Conservation (phyloP, 2,888 invertebrate species). For the Epinotia bilunana region DNA sequence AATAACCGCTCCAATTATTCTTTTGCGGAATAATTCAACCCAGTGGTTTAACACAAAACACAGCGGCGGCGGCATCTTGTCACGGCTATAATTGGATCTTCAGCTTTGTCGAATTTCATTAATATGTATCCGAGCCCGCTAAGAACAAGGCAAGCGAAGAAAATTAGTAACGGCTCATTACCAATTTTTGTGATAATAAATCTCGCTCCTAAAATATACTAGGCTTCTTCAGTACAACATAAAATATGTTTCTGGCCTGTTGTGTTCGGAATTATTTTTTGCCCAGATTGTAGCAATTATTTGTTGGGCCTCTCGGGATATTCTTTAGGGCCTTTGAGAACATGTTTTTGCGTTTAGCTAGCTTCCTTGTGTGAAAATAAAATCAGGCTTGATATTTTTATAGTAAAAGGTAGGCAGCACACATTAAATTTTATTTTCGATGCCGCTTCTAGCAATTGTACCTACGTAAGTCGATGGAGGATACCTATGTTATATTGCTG, state of each 20-base stretch:
- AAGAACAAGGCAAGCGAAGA: constrained; percentile 28
- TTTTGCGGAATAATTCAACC: constrained; percentile 14
- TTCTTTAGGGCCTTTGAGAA: constrained; percentile 3
- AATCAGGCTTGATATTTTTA: not conserved
- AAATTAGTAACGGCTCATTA: constrained; percentile 44
- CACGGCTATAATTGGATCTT: not conserved
- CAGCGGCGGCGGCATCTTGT: not conserved
- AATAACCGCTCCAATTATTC: constrained; percentile 9
- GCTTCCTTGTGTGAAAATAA: constrained; percentile 14
- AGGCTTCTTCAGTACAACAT: constrained; percentile 12
- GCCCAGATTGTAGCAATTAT: constrained; percentile 42
- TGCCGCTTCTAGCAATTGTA: too few species aligned
- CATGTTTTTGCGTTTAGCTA: constrained; percentile 27
- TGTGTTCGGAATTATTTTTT: constrained; percentile 40
- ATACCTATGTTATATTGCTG: too few species aligned
- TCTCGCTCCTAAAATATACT: constrained; percentile 36
- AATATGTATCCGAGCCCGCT: constrained; percentile 16
- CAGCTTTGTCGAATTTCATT: constrained; percentile 4
- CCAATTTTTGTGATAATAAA: constrained; percentile 42
- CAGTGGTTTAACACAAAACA: not conserved
- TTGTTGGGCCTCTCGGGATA: constrained; percentile 22
- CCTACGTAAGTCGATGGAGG: too few species aligned
- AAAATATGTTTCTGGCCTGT: constrained; percentile 35
- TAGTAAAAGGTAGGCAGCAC: not conserved
- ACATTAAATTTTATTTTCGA: too few species aligned